A percentile compares a stretch with the other conserved stretches of the same genome.
Evolutionary conservation across 2,797 vertebrate species (phyloP).

Genomic region (Gallinago solitaria): DNA sequence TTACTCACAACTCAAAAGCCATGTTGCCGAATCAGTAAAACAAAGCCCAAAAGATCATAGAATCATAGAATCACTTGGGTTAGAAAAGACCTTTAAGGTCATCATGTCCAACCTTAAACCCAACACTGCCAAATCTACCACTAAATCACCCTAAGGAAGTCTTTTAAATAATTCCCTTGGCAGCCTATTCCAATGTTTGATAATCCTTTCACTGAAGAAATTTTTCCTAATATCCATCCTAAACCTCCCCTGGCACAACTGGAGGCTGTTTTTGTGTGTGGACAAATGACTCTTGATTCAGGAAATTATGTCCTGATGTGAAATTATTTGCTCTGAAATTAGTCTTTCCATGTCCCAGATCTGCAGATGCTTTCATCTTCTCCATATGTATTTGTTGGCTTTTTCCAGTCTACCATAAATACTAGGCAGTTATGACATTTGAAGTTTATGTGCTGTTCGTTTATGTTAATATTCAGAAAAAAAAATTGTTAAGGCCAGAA

Average conservation of each 20-base stretch:
- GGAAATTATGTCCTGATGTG: neutral
- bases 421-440: neutral
- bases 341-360: neutral
- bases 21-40: neutral
- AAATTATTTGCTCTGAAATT: neutral
- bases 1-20: neutral
- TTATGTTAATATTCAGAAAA: neutral
- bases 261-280: neutral
- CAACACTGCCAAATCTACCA: neutral
- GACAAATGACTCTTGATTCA: neutral
- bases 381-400: neutral
- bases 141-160: neutral
- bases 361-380: neutral
- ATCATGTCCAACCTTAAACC: rapidly evolving
- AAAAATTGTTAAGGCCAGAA: neutral
- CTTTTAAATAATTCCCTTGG: neutral
- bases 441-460: neutral
- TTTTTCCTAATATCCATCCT: neutral
- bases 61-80: neutral
- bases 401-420: neutral
- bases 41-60: neutral
- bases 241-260: neutral
- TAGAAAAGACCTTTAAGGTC: neutral
- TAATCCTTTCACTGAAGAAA: neutral
- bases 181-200: neutral